Base-by-base conservation (phyloP, 2,113 vertebrate genomes). In the Phylloscopus trochiloides region DNA sequence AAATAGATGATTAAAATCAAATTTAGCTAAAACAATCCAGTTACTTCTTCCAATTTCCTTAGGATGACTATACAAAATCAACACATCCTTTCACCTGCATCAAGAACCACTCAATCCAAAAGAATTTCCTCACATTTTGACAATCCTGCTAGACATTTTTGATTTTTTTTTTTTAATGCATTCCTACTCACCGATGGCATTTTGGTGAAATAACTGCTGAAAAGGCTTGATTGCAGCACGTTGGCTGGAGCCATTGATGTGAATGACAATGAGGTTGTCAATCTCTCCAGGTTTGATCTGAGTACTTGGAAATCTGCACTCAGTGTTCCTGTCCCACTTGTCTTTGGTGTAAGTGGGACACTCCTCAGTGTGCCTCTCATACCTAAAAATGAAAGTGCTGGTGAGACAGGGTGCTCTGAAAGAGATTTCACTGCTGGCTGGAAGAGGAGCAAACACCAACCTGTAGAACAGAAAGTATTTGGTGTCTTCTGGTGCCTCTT, bases 401-500 rank as follows among this genome's bases (percentile, higher is more conserved):
- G 11, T 96, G 68, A 96, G 93, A 67, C 31, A 25, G 18, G 54
- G 68, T 45, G 72, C 10, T 22, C 20, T 29, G 5, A 24, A 87
- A 50, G 65, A 38, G 70, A 77, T 12, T 3, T 3, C 13, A 6
- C 7, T 32, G n/a, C 48, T 80, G 66, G 11, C 38, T 31, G 61
- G 57, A 43, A 73, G n/a, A 24, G 74, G 92, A 76, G 59, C 16
- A 80, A 72, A 26, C 26, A 92, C 97, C 66, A 58, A 98, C 98
- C 98, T 98, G 59, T 98, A 98, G 65, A 97, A 98, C 3, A 98
- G 91, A 78, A 97, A 96, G 54, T 98, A 98, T 31, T 95, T 8
- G 3, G 97, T 97, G 26, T 98, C 98, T 43, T 77, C 74, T 29
- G 98, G 97, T 71, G 98, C 97, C 5, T 47, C 67, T n/a, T 6